Evolutionary conservation across 2,113 vertebrate genomes (phyloP), one percentile per base, ranked within the genome.

Genomic region (Leptobrachium ailaonicum): DNA sequence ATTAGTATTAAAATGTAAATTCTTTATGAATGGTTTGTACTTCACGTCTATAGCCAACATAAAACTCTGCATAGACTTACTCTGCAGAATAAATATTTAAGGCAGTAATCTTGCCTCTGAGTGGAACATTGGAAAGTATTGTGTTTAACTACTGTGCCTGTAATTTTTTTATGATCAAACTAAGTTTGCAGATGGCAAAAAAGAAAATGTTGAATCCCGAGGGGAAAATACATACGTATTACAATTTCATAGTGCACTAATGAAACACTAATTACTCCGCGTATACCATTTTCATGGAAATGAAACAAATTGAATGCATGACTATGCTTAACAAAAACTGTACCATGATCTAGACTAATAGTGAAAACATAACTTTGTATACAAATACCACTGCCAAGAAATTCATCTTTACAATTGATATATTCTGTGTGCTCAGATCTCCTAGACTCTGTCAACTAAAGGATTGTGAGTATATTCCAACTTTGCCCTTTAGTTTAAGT

Each of bases 251-350:
- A 80, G 40, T 50, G 2, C 6, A 10, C 20, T 41, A 66, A 44
- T 45, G 42, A 68, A 80, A 73, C 13, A 7, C 41, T 80, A 74
- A 80, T 68, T 80, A 64, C 41, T 80, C 41, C 13, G 67, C 44
- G 71, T 64, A 60, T 68, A 74, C 71, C 58, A 68, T 80, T 80
- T 73, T 74, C 53, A 74, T 80, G 71, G 47, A 80, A 80, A 80
- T 73, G 63, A 74, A 68, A 66, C 62, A 58, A 68, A 74, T 45
- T 80, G 41, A 58, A 41, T 73, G 62, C 66, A 45, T 60, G 73
- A 73, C 70, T 73, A 80, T 14, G 62, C 77, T 56, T 45, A 73
- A 80, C 62, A 66, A 79, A 71, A 80, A 80, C 50, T 13, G 11
- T 71, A 66, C 66, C 70, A 73, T 58, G 54, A 80, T 73, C 71